Percentiles rank a stretch among this genome's conserved stretches.
phyloP scores from a whole-genome alignment of 1,140 invertebrate genomes.

The Sminthurinus signatus region DNA sequence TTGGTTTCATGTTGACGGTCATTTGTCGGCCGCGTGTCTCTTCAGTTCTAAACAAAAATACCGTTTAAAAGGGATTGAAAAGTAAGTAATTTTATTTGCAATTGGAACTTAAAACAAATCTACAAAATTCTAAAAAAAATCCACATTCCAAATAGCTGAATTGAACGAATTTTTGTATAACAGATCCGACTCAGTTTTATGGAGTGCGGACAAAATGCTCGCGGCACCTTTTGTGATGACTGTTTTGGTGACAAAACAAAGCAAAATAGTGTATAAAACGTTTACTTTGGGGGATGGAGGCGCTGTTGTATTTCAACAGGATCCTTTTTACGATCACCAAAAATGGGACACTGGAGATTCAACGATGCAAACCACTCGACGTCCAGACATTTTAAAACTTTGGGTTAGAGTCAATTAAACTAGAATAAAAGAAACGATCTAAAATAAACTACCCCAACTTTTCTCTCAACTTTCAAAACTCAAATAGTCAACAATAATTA shows the following conservation, averaged over 20 bases:
- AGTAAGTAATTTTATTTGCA: background rate
- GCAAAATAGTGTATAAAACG: background rate
- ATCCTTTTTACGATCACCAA: background rate
- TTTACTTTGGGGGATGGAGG: background rate
- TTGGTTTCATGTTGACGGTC: constrained; percentile 97
- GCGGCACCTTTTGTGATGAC: background rate
- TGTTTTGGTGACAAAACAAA: background rate
- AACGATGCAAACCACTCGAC: constrained; percentile 52
- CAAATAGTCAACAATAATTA: no score
- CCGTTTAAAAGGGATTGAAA: constrained; percentile 3
- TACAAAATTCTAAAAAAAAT: no score
- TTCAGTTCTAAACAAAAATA: background rate
- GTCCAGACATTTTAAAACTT: constrained; percentile 55
- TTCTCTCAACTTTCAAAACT: no score
- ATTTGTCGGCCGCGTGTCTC: constrained; percentile 44
- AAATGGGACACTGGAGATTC: constrained; percentile 54
- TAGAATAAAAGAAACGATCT: no score
- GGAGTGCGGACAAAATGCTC: background rate
- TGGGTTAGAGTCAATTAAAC: no score
- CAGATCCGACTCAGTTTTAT: background rate
- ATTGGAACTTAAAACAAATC: no score
- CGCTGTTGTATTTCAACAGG: background rate
- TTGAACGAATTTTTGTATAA: background rate
- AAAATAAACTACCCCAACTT: no score
- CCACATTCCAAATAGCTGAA: no score